These are phyloP conservation scores for Macropodus opercularis DNA, from an alignment of 2,797 vertebrate species.

Conservation along the genomic window DNA sequence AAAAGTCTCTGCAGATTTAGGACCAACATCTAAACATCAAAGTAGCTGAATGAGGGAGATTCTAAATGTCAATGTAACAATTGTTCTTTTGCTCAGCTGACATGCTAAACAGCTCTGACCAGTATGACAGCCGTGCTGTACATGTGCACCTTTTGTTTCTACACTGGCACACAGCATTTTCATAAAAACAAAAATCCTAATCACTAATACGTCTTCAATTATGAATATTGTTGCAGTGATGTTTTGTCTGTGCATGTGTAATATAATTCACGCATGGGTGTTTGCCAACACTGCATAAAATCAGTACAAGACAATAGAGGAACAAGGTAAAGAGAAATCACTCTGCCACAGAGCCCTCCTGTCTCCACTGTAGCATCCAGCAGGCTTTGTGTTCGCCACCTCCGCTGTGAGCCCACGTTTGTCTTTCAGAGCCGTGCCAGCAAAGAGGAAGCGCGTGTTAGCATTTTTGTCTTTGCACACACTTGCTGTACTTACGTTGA, in stretches of 20 bases:
- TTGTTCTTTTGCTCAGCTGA: no score
- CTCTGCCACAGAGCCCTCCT: constrained; percentile 32
- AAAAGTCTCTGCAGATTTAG: background rate
- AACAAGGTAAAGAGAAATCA: constrained; percentile 33
- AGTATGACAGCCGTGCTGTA: background rate
- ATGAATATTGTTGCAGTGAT: background rate
- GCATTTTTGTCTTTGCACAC: constrained; percentile 13
- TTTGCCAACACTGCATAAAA: constrained; percentile 15
- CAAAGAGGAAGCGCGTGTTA: constrained; percentile 6
- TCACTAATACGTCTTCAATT: background rate
- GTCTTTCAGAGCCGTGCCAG: constrained; percentile 20
- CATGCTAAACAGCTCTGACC: constrained; percentile 1
- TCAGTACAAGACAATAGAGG: constrained; percentile 22
- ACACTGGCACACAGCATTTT: background rate
- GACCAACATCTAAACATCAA: background rate
- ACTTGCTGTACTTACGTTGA: constrained; percentile 11
- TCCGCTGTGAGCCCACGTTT: constrained; percentile 41
- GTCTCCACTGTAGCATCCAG: constrained; percentile 34
- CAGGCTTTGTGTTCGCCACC: constrained; percentile 49
- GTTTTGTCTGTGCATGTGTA: background rate
- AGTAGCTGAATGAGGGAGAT: no score
- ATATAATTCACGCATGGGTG: constrained; percentile 7
- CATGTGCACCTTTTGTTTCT: background rate
- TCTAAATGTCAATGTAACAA: no score
- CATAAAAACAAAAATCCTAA: background rate